phyloP scores from a whole-genome alignment of 92 coral and sea anemone genomes.

The Palythoa grandiflora region DNA sequence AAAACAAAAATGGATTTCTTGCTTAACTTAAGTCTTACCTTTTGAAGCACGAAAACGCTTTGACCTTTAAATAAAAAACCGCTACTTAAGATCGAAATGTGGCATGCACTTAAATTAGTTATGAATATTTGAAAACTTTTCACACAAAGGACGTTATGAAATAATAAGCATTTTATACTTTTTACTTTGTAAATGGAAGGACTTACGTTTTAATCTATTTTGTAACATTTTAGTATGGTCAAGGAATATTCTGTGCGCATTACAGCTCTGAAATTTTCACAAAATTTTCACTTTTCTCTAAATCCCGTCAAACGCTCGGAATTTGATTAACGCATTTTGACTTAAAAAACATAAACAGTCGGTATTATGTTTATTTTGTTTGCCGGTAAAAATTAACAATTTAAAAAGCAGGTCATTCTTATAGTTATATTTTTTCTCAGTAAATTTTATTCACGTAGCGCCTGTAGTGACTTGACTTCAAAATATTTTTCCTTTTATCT shows the following conservation, averaged over 20 bases:
- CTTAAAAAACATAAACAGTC: conserved; percentile 12
- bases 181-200: background rate
- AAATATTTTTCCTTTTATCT: too few relatives aligned
- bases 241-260: background rate
- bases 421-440: too few relatives aligned
- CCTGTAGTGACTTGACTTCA: too few relatives aligned
- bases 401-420: background rate
- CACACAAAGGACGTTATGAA: background rate
- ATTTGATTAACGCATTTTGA: background rate
- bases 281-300: background rate
- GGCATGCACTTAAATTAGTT: background rate
- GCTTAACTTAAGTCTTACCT: background rate
- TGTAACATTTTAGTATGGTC: background rate
- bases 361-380: conserved; percentile 23
- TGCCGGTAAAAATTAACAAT: background rate
- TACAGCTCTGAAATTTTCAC: background rate
- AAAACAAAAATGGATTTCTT: background rate
- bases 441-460: too few relatives aligned
- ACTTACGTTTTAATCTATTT: background rate
- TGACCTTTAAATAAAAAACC: background rate
- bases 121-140: conserved; percentile 9
- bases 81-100: background rate
- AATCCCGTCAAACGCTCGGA: background rate
- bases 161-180: background rate
- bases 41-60: background rate